phyloP scores from a whole-genome alignment of 2,888 invertebrate species.

The Philaethria dido region DNA sequence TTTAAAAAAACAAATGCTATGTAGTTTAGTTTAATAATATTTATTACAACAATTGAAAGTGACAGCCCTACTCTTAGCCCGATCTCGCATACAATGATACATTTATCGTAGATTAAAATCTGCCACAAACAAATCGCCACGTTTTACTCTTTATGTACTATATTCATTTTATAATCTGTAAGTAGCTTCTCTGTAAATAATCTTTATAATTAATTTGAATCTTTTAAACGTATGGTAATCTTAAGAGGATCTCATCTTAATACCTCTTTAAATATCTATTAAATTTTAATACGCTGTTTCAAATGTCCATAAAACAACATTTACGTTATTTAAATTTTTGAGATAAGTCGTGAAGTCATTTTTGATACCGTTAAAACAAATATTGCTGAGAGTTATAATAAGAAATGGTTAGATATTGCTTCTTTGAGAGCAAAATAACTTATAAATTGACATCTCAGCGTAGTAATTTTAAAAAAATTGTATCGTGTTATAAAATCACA shows the following conservation, averaged over 20 bases:
- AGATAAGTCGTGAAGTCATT: not conserved
- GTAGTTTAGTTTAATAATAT: not conserved
- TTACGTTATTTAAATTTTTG: not conserved
- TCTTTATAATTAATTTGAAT: conserved; percentile 29
- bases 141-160: conserved; percentile 52
- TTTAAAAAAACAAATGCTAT: no score
- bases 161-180: conserved; percentile 43
- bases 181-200: conserved; percentile 36
- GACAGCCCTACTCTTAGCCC: conserved; percentile 33
- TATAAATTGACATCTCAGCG: not conserved
- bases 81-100: conserved; percentile 59
- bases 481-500: no score
- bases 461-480: no score
- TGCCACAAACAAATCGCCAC: conserved; percentile 66
- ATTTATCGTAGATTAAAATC: conserved; percentile 72
- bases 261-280: not conserved
- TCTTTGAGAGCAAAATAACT: not conserved
- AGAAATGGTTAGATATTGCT: not conserved
- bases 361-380: not conserved
- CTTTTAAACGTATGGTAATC: not conserved
- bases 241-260: not conserved
- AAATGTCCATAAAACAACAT: not conserved
- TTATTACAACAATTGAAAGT: not conserved
- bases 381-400: not conserved
- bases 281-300: not conserved